A percentile compares a stretch with the other conserved stretches of the same genome.
Evolutionary conservation across 1,140 invertebrate species (phyloP).

Genomic region (Eufriesea mexicana): DNA sequence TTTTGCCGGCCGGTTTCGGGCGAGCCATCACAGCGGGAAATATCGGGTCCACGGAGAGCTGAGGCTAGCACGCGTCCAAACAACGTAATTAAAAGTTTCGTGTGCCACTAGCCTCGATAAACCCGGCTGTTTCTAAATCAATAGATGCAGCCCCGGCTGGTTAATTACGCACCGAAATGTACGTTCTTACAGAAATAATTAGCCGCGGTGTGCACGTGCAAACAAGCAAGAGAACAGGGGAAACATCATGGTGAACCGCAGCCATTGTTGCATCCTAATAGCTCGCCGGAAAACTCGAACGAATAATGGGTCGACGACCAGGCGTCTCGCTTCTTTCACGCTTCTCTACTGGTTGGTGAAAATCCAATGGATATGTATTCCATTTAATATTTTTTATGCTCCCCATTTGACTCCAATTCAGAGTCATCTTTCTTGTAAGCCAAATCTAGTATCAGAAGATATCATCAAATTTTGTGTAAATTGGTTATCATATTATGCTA

Average conservation of each 20-base stretch:
- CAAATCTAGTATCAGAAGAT: too few species aligned
- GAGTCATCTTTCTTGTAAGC: neutral
- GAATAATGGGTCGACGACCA: slow-evolving; percentile 12
- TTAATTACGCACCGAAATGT: slow-evolving; percentile 38
- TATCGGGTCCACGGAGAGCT: neutral
- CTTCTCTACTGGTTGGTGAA: neutral
- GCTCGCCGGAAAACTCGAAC: slow-evolving; percentile 16
- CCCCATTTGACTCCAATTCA: neutral
- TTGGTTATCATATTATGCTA: too few species aligned
- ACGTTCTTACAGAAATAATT: slow-evolving; percentile 37
- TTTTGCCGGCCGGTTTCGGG: neutral
- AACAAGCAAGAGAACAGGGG: neutral
- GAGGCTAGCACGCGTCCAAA: slow-evolving; percentile 18
- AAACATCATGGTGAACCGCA: neutral
- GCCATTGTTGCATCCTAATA: slow-evolving; percentile 17
- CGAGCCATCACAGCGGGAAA: neutral
- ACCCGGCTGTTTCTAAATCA: slow-evolving; percentile 14
- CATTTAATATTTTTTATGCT: neutral
- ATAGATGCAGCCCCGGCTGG: neutral
- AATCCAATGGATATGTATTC: neutral
- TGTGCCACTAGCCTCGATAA: slow-evolving; percentile 35
- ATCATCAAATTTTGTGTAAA: too few species aligned
- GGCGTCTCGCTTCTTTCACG: neutral
- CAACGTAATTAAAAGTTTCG: slow-evolving; percentile 43
- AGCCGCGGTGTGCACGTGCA: slow-evolving; percentile 12